Base-by-base conservation (phyloP, 2,888 invertebrate genomes). In the Phrixothrix hirtus region DNA sequence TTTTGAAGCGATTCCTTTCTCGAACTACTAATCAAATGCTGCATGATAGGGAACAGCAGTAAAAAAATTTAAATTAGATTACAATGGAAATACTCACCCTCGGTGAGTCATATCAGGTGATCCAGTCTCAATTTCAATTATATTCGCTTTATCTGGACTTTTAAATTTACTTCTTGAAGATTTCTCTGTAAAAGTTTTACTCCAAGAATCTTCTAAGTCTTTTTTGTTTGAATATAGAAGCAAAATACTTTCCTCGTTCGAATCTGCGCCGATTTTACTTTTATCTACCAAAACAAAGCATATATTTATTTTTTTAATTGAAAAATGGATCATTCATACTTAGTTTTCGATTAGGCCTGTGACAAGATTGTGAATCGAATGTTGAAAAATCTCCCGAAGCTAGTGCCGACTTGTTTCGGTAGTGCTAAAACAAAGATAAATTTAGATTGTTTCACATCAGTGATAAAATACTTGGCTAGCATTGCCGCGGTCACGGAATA, bases 21-120 rank as follows among this genome's bases (percentile, higher is more conserved):
- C 55, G 62, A 65, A 43, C 61, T 66, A 55, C 29, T 51, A 57
- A 57, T 50, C 29, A 57, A 54, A 56, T 32, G 36, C 48, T 56
- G 44, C 31, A 48, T 51, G 51, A 56, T 48, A 52, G 17, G 35
- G 42, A 47, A 34, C 38, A 43, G 46, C 43, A 44, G 47, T 52
- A 43, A 48, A 47, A 50, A 39, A 21, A 12, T 45, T 16, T 16
- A 15, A 29, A 14, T 11, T 21, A n/a, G 15, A 10, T 17, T 31
- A 7, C 27, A 21, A 39, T 54, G n/a, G 17, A 43, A 35, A 54
- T 45, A 54, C 38, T 54, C 48, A 55, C 55, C 55, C 51, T 51
- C 43, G 30, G 10, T 56, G 17, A 2, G 47, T 27, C 52, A 52
- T 47, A 6, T 29, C 38, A 1, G 30, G 29, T 21, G 44, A 21